phyloP scores from a whole-genome alignment of 2,113 vertebrate species.

The Lepus timidus region DNA sequence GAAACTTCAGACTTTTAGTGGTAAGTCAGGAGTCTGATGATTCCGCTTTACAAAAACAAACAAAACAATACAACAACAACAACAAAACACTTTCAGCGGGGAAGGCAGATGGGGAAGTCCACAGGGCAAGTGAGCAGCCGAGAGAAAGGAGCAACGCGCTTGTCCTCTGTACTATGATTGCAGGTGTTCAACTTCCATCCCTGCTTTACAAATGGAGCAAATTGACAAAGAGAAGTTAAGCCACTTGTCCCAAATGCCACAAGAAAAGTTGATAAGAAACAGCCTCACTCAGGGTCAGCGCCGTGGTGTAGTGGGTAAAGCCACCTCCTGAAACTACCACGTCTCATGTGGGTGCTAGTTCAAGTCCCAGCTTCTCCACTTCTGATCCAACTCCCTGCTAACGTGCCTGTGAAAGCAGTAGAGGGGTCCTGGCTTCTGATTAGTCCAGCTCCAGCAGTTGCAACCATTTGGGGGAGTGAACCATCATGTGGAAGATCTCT shows the following conservation, averaged over 20 bases:
- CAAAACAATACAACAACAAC: too few relatives aligned
- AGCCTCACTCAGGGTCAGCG: not conserved
- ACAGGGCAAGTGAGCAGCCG: not conserved
- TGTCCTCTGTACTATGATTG: not conserved
- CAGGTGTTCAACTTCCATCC: not conserved
- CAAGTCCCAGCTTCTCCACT: too few relatives aligned
- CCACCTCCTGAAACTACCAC: too few relatives aligned
- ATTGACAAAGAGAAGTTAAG: not conserved
- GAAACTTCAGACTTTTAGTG: not conserved
- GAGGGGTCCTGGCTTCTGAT: too few relatives aligned
- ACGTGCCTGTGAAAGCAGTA: too few relatives aligned
- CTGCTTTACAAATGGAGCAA: not conserved
- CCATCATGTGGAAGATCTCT: too few relatives aligned
- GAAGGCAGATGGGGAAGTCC: not conserved
- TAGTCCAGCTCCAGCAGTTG: too few relatives aligned
- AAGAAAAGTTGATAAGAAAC: not conserved
- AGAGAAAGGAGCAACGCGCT: not conserved
- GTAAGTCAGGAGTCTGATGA: not conserved
- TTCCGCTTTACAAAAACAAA: not conserved
- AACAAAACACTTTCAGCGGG: not conserved
- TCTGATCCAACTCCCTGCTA: too few relatives aligned
- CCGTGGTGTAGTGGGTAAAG: too few relatives aligned
- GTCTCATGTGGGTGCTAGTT: too few relatives aligned
- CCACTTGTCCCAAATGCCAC: not conserved
- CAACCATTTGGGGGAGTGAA: too few relatives aligned